These are phyloP conservation scores for Xylota sylvarum DNA, from an alignment of 2,888 invertebrate species.

Conservation along the genomic window DNA sequence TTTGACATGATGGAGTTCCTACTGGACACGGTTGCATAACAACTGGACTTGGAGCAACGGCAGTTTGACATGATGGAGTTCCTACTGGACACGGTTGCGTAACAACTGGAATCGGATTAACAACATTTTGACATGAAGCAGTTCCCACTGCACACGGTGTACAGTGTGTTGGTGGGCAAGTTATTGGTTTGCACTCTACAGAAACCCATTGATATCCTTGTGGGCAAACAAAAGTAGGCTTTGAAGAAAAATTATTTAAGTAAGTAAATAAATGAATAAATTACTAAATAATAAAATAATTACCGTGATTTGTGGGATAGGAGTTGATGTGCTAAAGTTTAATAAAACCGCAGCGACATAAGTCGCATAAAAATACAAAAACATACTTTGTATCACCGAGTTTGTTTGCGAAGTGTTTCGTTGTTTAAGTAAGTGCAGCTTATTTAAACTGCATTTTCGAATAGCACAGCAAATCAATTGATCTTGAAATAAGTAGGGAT, in stretches of 20 bases:
- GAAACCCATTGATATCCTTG: neutral
- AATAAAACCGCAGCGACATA: slow-evolving; percentile 11
- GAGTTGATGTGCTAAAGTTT: slow-evolving; percentile 5
- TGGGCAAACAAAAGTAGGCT: slow-evolving; percentile 3
- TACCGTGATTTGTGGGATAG: slow-evolving; percentile 38
- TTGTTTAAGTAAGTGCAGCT: slow-evolving; percentile 3
- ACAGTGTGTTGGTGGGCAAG: slow-evolving; percentile 21
- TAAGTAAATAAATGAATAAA: neutral
- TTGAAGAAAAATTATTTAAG: neutral
- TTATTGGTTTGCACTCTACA: slow-evolving; percentile 7
- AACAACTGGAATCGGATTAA: neutral
- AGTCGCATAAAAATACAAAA: slow-evolving; percentile 8
- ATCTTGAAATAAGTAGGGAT: slow-evolving; percentile 4
- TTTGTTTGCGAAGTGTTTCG: neutral
- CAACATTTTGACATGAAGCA: neutral
- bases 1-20: neutral
- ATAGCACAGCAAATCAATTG: neutral
- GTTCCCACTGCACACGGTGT: neutral
- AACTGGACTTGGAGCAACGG: neutral
- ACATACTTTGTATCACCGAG: slow-evolving; percentile 16
- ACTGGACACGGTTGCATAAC: neutral
- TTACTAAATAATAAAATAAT: neutral
- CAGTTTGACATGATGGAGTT: neutral
- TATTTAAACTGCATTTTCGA: slow-evolving; percentile 22
- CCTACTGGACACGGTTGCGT: neutral